These are phyloP conservation scores for Calonectris borealis DNA, from an alignment of 2,113 vertebrate species.

Conservation along the genomic window DNA sequence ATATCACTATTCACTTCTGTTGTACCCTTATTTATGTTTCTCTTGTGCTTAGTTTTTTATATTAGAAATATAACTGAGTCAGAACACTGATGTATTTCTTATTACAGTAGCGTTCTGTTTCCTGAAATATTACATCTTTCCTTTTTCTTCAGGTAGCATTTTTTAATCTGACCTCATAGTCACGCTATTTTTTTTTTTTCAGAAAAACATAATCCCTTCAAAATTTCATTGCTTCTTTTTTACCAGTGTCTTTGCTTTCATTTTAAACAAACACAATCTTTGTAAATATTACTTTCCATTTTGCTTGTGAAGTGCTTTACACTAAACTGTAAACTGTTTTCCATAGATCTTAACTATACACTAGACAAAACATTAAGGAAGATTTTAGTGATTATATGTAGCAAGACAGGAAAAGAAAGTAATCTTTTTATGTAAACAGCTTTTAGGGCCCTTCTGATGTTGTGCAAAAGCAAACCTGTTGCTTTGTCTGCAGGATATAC, in stretches of 20 bases:
- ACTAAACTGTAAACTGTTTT: neutral
- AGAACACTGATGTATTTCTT: neutral
- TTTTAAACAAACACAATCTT: neutral
- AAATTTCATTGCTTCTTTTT: neutral
- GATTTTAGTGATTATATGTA: neutral
- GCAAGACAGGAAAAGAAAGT: neutral
- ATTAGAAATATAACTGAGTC: neutral
- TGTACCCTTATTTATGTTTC: neutral
- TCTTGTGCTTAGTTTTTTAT: neutral
- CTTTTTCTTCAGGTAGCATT: neutral
- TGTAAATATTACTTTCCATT: neutral
- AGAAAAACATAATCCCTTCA: neutral
- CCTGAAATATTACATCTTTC: neutral
- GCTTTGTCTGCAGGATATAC: neutral
- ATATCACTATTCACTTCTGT: neutral
- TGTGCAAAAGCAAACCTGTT: neutral
- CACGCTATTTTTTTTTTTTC: neutral
- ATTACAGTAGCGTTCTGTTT: neutral
- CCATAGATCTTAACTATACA: neutral
- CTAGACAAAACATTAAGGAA: neutral
- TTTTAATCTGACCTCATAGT: neutral
- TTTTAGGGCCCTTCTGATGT: neutral
- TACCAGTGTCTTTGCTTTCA: neutral
- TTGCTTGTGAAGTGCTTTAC: neutral
- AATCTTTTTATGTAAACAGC: neutral